Conservation (phyloP, 2,888 invertebrate genomes). For the Chalcis sispes region DNA sequence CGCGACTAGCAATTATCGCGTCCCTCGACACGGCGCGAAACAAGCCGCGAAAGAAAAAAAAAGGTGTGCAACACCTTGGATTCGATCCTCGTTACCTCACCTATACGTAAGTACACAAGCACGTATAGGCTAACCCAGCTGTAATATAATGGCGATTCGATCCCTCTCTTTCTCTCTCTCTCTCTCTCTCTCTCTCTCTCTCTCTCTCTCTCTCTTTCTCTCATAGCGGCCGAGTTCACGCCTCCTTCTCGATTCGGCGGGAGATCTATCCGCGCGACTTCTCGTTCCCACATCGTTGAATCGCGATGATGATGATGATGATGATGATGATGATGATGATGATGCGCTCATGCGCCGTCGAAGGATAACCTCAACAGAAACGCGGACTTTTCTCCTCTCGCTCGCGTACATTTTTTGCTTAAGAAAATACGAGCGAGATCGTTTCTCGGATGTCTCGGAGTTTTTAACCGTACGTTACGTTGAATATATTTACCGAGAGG, state of each 20-base stretch:
- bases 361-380: no score
- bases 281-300: conserved; percentile 20
- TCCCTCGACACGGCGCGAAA: no score
- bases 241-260: conserved; percentile 34
- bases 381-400: conserved; percentile 12
- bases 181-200: neutral
- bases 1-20: no score
- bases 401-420: neutral
- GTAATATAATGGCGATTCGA: conserved; percentile 10
- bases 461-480: no score
- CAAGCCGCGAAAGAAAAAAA: neutral
- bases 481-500: neutral
- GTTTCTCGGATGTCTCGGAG: no score
- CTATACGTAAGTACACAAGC: no score
- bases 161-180: conserved; percentile 19
- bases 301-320: neutral
- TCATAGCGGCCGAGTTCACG: conserved; percentile 9
- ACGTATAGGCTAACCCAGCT: no score
- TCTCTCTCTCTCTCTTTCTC: neutral
- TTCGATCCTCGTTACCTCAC: conserved; percentile 20
- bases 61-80: neutral
- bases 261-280: neutral
- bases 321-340: no score
- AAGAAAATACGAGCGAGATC: neutral
- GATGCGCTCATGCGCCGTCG: no score